phyloP scores from a whole-genome alignment of 2,888 invertebrate species.

The Dasypolia templi region DNA sequence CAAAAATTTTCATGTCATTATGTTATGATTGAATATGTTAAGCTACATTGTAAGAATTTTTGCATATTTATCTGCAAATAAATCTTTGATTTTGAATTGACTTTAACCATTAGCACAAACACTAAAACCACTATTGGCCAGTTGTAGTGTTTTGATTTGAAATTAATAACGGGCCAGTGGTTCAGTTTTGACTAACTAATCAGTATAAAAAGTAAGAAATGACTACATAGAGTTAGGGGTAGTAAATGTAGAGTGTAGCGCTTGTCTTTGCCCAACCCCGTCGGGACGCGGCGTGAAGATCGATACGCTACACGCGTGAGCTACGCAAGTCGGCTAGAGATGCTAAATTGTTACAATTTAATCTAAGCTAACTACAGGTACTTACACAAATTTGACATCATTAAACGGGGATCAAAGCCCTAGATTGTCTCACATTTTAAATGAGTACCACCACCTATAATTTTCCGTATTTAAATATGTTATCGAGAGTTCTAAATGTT shows the following conservation, averaged over 20 bases:
- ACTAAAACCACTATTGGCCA: neutral
- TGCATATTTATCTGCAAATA: too few species aligned
- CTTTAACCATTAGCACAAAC: too few species aligned
- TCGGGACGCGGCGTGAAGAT: conserved; percentile 62
- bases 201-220: conserved; percentile 25
- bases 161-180: neutral
- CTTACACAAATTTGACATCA: neutral
- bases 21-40: too few species aligned
- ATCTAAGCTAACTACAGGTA: conserved; percentile 18
- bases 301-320: conserved; percentile 59
- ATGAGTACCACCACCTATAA: neutral
- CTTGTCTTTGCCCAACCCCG: conserved; percentile 56
- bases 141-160: conserved; percentile 5
- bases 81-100: too few species aligned
- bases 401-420: neutral
- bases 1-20: too few species aligned
- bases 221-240: conserved; percentile 30
- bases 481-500: conserved; percentile 35
- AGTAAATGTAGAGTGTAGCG: conserved; percentile 34
- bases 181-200: conserved; percentile 15
- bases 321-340: conserved; percentile 51
- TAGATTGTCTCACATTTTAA: neutral
- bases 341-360: conserved; percentile 47
- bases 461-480: conserved; percentile 22
- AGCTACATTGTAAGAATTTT: too few species aligned